Conservation (phyloP, 2,113 vertebrate genomes). For the Oriolus oriolus region DNA sequence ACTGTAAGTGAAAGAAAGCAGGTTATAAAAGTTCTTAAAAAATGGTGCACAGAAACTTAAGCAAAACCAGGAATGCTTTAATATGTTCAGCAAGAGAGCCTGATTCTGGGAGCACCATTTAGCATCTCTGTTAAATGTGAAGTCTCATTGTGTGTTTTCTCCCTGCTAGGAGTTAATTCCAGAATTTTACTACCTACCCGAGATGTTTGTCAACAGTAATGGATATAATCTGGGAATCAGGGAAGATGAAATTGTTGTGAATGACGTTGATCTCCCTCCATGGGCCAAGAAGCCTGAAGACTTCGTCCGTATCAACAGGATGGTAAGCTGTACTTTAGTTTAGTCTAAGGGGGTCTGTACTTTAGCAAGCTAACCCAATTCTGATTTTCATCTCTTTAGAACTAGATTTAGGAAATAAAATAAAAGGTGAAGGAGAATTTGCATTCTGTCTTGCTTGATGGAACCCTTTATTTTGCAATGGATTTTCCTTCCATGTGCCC, state of each 20-base stretch:
- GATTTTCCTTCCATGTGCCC: not conserved
- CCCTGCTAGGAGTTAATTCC: slow-evolving; percentile 88
- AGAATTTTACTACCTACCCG: slow-evolving; percentile 97
- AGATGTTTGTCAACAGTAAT: slow-evolving; percentile 98
- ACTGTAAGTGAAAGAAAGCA: not conserved
- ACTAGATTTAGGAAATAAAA: not conserved
- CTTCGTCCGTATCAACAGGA: slow-evolving; percentile 94
- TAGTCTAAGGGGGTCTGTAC: not conserved
- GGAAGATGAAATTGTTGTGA: slow-evolving; percentile 84
- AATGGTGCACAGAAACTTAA: not conserved
- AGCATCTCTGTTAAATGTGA: not conserved
- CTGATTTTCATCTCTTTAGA: not conserved
- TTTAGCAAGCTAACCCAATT: not conserved
- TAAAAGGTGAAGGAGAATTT: not conserved
- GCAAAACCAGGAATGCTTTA: not conserved
- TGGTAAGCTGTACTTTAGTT: slow-evolving; percentile 77
- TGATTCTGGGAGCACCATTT: not conserved
- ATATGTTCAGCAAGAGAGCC: not conserved
- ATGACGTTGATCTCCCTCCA: slow-evolving; percentile 89
- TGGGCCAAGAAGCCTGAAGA: slow-evolving; percentile 98
- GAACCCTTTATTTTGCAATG: not conserved
- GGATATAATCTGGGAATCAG: slow-evolving; percentile 88
- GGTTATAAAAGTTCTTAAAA: not conserved
- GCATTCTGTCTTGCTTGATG: not conserved
- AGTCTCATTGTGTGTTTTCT: slow-evolving; percentile 6